Evolutionary conservation across 2,888 invertebrate species (phyloP).

Genomic region (Cryptus armator): DNA sequence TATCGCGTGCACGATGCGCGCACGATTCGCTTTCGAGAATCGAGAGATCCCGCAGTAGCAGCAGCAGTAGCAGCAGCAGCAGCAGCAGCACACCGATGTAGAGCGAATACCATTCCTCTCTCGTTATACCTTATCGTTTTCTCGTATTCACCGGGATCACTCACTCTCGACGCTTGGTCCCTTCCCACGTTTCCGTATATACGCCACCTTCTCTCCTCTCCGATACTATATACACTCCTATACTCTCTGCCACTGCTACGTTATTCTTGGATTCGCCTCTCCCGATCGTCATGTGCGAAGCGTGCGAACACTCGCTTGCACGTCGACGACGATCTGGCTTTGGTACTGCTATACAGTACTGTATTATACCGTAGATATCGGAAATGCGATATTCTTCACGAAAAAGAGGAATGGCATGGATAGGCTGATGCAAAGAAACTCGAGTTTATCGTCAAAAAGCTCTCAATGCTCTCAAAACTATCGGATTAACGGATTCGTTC

Average conservation of each 20-base stretch:
- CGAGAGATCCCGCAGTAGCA: constrained; percentile 39
- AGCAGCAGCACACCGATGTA: constrained; percentile 4
- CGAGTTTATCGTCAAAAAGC: neutral
- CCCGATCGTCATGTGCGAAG: constrained; percentile 52
- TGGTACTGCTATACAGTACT: constrained; percentile 42
- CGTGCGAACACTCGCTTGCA: constrained; percentile 34
- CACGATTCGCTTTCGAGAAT: constrained; percentile 53
- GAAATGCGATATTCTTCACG: constrained; percentile 52
- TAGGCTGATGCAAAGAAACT: constrained; percentile 3
- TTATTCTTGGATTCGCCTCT: constrained; percentile 57
- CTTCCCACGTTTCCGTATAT: constrained; percentile 41
- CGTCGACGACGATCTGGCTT: constrained; percentile 46
- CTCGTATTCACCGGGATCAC: constrained; percentile 63
- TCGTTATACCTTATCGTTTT: constrained; percentile 65
- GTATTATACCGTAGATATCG: constrained; percentile 58
- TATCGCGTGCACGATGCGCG: constrained; percentile 58
- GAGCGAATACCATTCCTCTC: constrained; percentile 46
- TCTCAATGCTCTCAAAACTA: neutral
- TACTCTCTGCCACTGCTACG: constrained; percentile 39
- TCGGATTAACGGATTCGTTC: too few species aligned
- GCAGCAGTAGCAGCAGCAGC: neutral
- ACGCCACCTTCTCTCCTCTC: constrained; percentile 42
- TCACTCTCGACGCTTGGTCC: constrained; percentile 55
- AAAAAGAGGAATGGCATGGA: neutral
- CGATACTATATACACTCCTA: constrained; percentile 43